Base-by-base conservation (phyloP, 2,888 invertebrate genomes). In the Agrotis segetum region DNA sequence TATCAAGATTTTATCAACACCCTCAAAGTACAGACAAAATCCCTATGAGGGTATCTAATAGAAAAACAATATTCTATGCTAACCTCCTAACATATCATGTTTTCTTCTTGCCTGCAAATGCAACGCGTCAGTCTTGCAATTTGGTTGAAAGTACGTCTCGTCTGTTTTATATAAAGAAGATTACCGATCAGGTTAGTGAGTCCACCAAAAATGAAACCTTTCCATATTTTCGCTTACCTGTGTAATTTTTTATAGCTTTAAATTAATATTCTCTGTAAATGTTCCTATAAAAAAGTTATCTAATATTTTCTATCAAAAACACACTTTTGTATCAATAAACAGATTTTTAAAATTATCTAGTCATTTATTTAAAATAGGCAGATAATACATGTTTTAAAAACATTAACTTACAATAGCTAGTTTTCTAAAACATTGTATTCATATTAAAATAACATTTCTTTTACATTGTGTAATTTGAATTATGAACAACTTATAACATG, bases 151-250 rank as follows among this genome's bases (percentile, higher is more conserved):
- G 55, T n/a, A 47, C 64, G 56, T 49, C 60, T n/a, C 24, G 61
- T 9, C 14, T 44, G 9, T 53, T 17, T 2, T 61, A 56, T 74
- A 52, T 64, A 2, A 64, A n/a, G 17, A 63, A 79, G n/a, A 56
- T 67, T 34, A 74, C 14, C 3, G 5, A 65, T 64, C 67, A 77
- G 77, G 77, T 77, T 6, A 77, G 77, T 78, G 21, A 34, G 50
- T 56, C 29, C 29, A 40, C 17, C 2, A 3, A 24, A 44, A 3
- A 70, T 17, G 58, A 9, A 6, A 1, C 14, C 9, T 49, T 17
- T 11, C 13, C 11, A 1, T 14, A 7, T 34, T 34, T 14, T 24
- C 3, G n/a, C 40, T 40, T n/a, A 11, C 6, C 24, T 19, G 0
- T 11, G 1, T n/a, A 13, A 19, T 24, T 14, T 24, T 0, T 56